These are phyloP conservation scores for Neodiprion virginianus DNA, from an alignment of 1,140 invertebrate species.

Conservation along the genomic window DNA sequence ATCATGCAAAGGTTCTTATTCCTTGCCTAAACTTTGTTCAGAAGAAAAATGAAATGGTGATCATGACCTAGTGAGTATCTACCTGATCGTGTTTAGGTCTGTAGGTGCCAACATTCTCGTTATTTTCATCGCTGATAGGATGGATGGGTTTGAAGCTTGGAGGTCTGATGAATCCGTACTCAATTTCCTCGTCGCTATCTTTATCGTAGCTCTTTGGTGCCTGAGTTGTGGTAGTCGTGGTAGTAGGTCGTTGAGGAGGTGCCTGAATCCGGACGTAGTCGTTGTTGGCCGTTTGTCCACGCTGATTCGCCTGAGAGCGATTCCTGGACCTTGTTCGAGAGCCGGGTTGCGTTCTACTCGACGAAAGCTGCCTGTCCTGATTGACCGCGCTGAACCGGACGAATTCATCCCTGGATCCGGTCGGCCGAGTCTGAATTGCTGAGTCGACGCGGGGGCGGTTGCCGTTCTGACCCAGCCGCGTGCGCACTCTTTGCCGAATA, in stretches of 20 bases:
- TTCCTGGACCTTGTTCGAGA: slow-evolving; percentile 36
- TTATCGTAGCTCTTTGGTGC: slow-evolving; percentile 26
- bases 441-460: slow-evolving; percentile 42
- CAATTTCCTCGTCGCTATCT: slow-evolving; percentile 36
- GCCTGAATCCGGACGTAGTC: slow-evolving; percentile 54
- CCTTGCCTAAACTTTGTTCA: no score
- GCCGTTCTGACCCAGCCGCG: slow-evolving; percentile 38
- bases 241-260: slow-evolving; percentile 28
- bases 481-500: slow-evolving; percentile 50
- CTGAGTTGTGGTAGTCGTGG: slow-evolving; percentile 23
- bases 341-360: slow-evolving; percentile 23
- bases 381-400: slow-evolving; percentile 57
- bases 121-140: slow-evolving; percentile 36
- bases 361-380: slow-evolving; percentile 33
- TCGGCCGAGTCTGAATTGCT: slow-evolving; percentile 47
- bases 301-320: slow-evolving; percentile 35
- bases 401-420: slow-evolving; percentile 52
- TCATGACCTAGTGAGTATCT: neutral
- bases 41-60: no score
- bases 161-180: slow-evolving; percentile 53
- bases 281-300: slow-evolving; percentile 51
- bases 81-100: slow-evolving; percentile 35
- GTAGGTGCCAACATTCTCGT: slow-evolving; percentile 22
- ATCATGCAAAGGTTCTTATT: no score
- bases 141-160: slow-evolving; percentile 46